Base-by-base conservation (phyloP, 2,113 vertebrate genomes). In the Amia ocellicauda region DNA sequence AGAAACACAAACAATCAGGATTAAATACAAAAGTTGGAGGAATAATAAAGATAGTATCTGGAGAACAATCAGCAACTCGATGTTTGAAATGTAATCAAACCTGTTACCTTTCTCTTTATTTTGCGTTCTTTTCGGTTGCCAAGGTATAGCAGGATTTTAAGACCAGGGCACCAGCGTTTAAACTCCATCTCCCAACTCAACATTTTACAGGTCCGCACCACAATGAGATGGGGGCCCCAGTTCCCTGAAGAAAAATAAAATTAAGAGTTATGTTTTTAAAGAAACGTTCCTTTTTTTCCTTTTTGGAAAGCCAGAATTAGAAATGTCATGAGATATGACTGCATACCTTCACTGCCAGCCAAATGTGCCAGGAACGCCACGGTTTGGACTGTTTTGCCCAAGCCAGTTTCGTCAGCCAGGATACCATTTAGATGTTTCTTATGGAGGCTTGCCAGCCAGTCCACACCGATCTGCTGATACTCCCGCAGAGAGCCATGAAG, bases 311-410 rank as follows among this genome's bases (percentile, higher is more conserved):
- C 11, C 5, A 36, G 5, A n/a, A 5, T 36, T 36, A 36, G 31
- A 5, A 36, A 36, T 11, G 5, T 36, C 31, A 36, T 11, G 14
- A 29, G 13, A 4, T 20, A n/a, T 29, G 4, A 19, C 2, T 52
- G 27, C 77, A 55, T 72, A 95, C 94, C 93, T 74, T 95, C 92
- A 63, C 92, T 91, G 41, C 92, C 89, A 24, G 94, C 93, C 70
- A 95, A 75, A 40, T 95, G 92, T 2, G 94, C 92, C 82, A 95
- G 90, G 74, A 94, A 94, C n/a, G 92, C 93, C 14, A 94, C 93
- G 2, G 93, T 93, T 78, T 96, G 94, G 11, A 96, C 89, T 0
- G 93, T 96, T 79, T 96, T 96, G 60, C 94, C 93, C 60, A 91
- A 83, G 24, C 93, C 92, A 0, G 92, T 88, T 70, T 96, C 94